A percentile compares a stretch with the other conserved stretches of the same genome.
Conservation (phyloP, 2,797 vertebrate species). For the Oophaga sylvatica region DNA sequence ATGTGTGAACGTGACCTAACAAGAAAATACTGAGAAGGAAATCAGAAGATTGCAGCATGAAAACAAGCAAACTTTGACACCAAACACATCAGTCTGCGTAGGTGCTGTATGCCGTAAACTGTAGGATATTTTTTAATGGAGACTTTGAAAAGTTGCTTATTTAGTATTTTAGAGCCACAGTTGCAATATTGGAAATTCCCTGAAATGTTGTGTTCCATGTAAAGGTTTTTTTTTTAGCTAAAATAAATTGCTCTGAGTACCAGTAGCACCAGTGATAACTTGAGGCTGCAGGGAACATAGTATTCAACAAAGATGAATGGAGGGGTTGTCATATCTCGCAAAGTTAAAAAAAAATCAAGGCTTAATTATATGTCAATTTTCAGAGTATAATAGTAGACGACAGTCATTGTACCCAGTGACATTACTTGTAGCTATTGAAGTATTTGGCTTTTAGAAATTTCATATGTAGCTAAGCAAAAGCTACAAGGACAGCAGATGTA, state of each 20-base stretch:
- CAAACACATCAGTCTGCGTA: neutral
- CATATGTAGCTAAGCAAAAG: neutral
- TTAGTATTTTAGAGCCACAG: neutral
- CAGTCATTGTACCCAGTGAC: neutral
- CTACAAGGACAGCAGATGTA: neutral
- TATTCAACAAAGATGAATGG: neutral
- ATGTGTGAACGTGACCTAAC: too few relatives aligned
- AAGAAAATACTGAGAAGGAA: too few relatives aligned
- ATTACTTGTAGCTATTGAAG: conserved; percentile 11
- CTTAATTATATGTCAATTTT: conserved; percentile 37
- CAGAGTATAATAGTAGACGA: conserved; percentile 5
- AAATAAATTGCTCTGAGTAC: neutral
- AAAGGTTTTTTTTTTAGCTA: neutral
- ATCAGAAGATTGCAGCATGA: too few relatives aligned
- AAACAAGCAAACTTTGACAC: too few relatives aligned
- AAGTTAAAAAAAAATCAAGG: conserved; percentile 4
- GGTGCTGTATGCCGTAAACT: neutral
- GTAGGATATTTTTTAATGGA: neutral
- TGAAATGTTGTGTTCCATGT: neutral
- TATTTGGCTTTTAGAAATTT: neutral
- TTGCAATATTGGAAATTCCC: neutral
- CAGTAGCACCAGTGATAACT: neutral
- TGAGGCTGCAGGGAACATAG: neutral
- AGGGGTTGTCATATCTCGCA: neutral
- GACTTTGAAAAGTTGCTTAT: neutral